phyloP scores from a whole-genome alignment of 2,797 vertebrate species.

The Morelia viridis region DNA sequence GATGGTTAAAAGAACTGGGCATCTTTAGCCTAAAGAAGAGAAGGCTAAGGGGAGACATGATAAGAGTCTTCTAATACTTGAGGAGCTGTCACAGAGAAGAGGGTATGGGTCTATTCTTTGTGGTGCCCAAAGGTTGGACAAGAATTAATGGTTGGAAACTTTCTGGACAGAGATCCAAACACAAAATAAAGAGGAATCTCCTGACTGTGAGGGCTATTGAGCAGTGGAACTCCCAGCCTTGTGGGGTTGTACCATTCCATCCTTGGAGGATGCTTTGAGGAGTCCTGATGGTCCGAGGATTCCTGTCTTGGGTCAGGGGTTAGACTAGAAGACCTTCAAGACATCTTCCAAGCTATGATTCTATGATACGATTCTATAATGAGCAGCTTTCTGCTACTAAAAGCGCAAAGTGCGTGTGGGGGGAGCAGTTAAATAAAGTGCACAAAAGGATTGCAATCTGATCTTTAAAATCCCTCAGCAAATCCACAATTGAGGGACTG shows the following conservation, averaged over 20 bases:
- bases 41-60: not conserved
- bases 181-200: not conserved
- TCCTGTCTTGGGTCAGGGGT: not conserved
- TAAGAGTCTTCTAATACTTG: not conserved
- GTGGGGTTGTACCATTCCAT: not conserved
- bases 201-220: not conserved
- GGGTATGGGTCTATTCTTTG: not conserved
- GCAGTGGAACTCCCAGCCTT: not conserved
- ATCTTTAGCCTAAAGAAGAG: not conserved
- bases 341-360: not conserved
- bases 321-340: not conserved
- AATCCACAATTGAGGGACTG: conserved; percentile 46
- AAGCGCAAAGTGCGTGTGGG: not conserved
- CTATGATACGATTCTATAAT: not conserved
- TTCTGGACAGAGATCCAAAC: not conserved
- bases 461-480: conserved; percentile 47
- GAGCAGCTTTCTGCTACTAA: conserved; percentile 21
- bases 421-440: conserved; percentile 35
- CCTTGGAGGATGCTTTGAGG: not conserved
- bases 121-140: not conserved
- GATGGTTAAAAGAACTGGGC: not conserved
- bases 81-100: not conserved
- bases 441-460: conserved; percentile 35
- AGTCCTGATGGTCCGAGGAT: not conserved
- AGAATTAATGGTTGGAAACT: not conserved